These are phyloP conservation scores for Pissodes strobi DNA, from an alignment of 1,140 invertebrate species.

Conservation along the genomic window DNA sequence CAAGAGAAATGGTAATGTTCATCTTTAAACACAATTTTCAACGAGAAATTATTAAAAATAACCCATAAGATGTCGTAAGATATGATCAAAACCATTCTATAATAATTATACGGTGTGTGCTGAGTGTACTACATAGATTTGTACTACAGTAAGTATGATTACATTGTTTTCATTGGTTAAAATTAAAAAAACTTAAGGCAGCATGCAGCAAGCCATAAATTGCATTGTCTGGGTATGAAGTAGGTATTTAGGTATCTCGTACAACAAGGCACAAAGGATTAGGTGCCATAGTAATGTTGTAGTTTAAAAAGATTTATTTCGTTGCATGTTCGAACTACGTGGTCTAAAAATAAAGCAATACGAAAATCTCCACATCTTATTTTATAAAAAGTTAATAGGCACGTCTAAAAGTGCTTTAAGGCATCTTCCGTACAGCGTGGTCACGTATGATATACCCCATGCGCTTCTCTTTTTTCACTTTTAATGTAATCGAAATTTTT, in stretches of 20 bases:
- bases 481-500: too few species aligned
- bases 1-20: too few species aligned
- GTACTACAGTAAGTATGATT: neutral
- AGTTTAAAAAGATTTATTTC: slow-evolving; percentile 18
- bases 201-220: slow-evolving; percentile 9
- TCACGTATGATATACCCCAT: too few species aligned
- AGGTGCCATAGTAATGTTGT: slow-evolving; percentile 12
- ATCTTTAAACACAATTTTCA: too few species aligned
- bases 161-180: slow-evolving; percentile 3
- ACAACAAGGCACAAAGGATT: slow-evolving; percentile 9
- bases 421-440: neutral
- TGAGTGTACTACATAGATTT: neutral
- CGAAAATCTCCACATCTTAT: slow-evolving; percentile 14
- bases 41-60: too few species aligned
- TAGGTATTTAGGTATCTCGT: slow-evolving; percentile 21
- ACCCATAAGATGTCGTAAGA: too few species aligned
- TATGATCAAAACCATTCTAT: neutral
- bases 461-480: too few species aligned
- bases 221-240: slow-evolving; percentile 6
- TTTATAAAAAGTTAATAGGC: slow-evolving; percentile 11
- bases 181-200: slow-evolving; percentile 7
- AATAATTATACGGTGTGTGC: neutral
- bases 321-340: slow-evolving; percentile 5
- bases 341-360: slow-evolving; percentile 2
- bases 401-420: neutral